A percentile compares a stretch with the other conserved stretches of the same genome.
Conservation (phyloP, 1,140 invertebrate species). For the Cydia splendana region DNA sequence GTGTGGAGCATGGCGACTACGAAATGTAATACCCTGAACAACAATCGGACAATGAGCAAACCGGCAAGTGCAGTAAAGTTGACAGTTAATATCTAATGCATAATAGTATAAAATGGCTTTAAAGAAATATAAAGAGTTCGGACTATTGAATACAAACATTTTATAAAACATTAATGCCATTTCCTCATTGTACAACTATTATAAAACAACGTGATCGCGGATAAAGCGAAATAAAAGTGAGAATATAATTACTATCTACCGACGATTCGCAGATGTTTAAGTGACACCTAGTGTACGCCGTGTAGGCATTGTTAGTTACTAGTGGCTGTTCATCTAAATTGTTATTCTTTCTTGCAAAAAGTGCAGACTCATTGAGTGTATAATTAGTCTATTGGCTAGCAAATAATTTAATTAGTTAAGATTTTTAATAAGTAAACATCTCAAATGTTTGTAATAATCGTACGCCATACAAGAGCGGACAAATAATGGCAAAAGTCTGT, state of each 20-base stretch:
- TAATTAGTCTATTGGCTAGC: conserved; percentile 19
- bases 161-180: not conserved
- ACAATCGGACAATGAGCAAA: not conserved
- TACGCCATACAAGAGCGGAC: conserved; percentile 13
- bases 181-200: not conserved
- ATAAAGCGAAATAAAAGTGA: not conserved
- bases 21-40: not conserved
- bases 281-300: not conserved
- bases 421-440: conserved; percentile 11
- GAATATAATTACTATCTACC: not conserved
- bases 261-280: conserved; percentile 1
- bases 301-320: conserved; percentile 10
- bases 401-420: conserved; percentile 22
- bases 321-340: conserved; percentile 14
- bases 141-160: not conserved
- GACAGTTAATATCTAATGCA: not conserved
- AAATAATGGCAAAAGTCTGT: conserved; percentile 16
- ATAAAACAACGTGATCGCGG: not conserved
- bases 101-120: not conserved
- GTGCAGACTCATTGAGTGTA: not conserved
- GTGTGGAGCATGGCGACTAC: not conserved
- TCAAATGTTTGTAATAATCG: conserved; percentile 9
- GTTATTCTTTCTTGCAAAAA: conserved; percentile 12
- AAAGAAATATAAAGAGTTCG: not conserved
- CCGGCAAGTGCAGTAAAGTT: not conserved